Conservation (phyloP, 2,888 invertebrate species). For the Tachina fera region DNA sequence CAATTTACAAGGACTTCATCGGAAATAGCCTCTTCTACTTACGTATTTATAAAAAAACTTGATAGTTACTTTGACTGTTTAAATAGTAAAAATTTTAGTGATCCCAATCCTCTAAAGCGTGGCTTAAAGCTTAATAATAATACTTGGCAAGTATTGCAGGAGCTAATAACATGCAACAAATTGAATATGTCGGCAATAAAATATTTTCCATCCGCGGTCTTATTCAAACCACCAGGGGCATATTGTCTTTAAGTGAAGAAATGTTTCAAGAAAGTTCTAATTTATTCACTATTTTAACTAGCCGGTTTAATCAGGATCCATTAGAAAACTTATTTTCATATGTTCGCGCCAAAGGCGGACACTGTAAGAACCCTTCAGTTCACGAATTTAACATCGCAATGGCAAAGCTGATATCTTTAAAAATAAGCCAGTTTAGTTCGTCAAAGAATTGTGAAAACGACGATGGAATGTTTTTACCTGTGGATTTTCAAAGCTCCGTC, state of each 20-base stretch:
- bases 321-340: slow-evolving; percentile 10
- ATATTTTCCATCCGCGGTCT: background rate
- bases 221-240: too few relatives aligned
- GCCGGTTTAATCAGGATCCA: slow-evolving; percentile 1
- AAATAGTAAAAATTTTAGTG: slow-evolving; percentile 6
- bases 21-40: slow-evolving; percentile 11
- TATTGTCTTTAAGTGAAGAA: background rate
- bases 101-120: background rate
- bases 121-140: background rate
- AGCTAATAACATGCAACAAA: background rate
- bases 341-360: background rate
- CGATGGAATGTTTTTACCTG: too few relatives aligned
- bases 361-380: too few relatives aligned
- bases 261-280: slow-evolving; percentile 1
- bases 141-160: background rate
- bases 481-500: too few relatives aligned
- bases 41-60: slow-evolving; percentile 7
- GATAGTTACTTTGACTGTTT: slow-evolving; percentile 10
- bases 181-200: slow-evolving; percentile 1
- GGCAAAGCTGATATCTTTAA: too few relatives aligned
- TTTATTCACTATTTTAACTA: background rate
- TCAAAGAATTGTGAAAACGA: too few relatives aligned
- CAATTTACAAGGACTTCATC: slow-evolving; percentile 9
- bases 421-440: too few relatives aligned
- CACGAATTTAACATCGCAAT: too few relatives aligned